Evolutionary conservation across 2,113 vertebrate species (phyloP), one percentile per base, ranked within the genome.

Genomic region (Otocyon megalotis): DNA sequence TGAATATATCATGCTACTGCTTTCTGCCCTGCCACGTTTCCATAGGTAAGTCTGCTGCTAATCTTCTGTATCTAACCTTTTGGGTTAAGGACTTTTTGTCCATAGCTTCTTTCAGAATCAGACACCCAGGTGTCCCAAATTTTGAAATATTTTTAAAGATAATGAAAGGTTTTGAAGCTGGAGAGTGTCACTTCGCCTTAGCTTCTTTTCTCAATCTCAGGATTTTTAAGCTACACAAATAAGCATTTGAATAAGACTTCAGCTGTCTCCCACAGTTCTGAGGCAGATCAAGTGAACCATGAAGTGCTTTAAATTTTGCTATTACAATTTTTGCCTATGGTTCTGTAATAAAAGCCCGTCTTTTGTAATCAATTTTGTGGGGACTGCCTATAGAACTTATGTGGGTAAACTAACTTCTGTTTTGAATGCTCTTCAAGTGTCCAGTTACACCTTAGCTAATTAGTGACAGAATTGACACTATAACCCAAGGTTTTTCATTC

Each of bases 161-260:
- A 26, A 37, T 79, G 74, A 90, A 80, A 71, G 43, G 30, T 84
- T 92, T 92, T 80, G 14, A 79, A 95, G 43, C 58, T 91, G 50
- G 62, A 54, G 54, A 88, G 8, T 88, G 56, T 85, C 58, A 65
- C n/a, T 30, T 93, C 94, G 43, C 58, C 10, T 94, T 96, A 76
- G 50, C 62, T 96, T 88, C 95, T 95, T 79, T 79, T 65, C 76
- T 96, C 53, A 96, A 35, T 84, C 26, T 97, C 24, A 17, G 20
- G 79, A 37, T 69, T 91, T 88, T 93, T 94, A 90, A 54, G 26
- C 15, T 76, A 22, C 83, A 83, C 43, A 74, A 88, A 88, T 93
- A 32, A 50, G 19, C 26, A 69, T 76, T 86, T 93, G 50, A 93
- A 35, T 95, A 90, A 62, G 79, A 83, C 28, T 58, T 76, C 89